Evolutionary conservation across 2,113 vertebrate genomes (phyloP), one percentile per base, ranked within the genome.

Genomic region (Seriola aureovittata): DNA sequence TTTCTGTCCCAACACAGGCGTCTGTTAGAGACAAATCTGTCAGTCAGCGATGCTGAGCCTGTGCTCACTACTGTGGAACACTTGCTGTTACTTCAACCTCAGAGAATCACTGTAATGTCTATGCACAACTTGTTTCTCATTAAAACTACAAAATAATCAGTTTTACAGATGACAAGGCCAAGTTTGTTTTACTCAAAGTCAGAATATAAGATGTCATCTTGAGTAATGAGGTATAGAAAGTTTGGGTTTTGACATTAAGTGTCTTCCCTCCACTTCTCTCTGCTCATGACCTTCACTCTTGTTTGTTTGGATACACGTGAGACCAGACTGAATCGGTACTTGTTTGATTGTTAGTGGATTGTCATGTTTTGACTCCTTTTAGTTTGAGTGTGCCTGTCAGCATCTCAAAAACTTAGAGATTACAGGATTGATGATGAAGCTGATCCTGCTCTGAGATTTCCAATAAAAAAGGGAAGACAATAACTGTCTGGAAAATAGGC

Each of bases 401-500:
- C 16, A 11, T 63, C 44, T 34, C 14, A 29, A 70, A 66, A 66
- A 55, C 23, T 16, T 10, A 36, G 2, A 48, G 57, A 29, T 38
- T 17, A 42, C 23, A 44, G 38, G 5, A 8, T 46, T 23, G 17
- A 52, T 8, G 0, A 9, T 23, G 54, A 62, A 17, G 59, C 44
- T 32, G n/a, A 9, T 50, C 71, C 62, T 38, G 29, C 21, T 48
- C 16, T 65, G 34, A 77, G 40, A 60, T 62, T 40, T 62, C n/a
- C 44, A 48, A 23, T 12, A 46, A 67, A 29, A 70, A 7, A 60
- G 14, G 17, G 6, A 2, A 40, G 67, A 57, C 25, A 69, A 13
- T 29, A n/a, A 50, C 12, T 5, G 71, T 74, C 17, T 48, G 52
- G 29, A 65, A 71, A 71, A 16, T 40, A 25, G 32, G 0, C 25